These are phyloP conservation scores for Theropithecus gelada DNA, from an alignment of 2,113 vertebrate species.

Conservation along the genomic window DNA sequence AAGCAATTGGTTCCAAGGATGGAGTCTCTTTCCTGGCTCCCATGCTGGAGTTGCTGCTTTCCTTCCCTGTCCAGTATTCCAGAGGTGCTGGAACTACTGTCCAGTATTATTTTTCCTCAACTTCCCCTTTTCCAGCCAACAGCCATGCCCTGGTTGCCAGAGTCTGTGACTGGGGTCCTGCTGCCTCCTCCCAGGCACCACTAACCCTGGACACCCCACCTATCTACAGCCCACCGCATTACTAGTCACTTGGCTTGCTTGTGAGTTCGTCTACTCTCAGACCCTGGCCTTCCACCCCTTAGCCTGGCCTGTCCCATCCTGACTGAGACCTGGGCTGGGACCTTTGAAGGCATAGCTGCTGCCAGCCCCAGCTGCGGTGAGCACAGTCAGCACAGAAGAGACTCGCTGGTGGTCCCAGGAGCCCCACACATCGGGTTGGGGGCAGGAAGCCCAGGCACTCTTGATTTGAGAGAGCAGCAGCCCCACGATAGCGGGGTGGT, in stretches of 20 bases:
- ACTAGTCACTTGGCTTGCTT: not conserved
- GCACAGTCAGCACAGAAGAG: not conserved
- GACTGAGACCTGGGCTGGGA: not conserved
- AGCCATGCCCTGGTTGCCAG: not conserved
- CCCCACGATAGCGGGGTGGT: too few species aligned
- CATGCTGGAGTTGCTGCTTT: not conserved
- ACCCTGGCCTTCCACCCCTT: not conserved
- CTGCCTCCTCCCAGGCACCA: not conserved
- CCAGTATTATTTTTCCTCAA: not conserved
- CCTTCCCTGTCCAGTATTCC: not conserved
- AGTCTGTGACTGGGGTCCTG: not conserved
- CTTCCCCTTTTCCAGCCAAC: not conserved
- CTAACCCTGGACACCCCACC: not conserved
- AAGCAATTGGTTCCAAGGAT: not conserved
- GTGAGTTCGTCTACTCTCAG: not conserved
- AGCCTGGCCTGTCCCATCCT: not conserved
- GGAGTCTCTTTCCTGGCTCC: not conserved
- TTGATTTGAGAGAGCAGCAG: not conserved
- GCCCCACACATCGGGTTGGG: too few species aligned
- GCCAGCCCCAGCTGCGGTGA: not conserved
- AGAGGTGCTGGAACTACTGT: not conserved
- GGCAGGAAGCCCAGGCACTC: not conserved
- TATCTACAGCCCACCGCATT: not conserved
- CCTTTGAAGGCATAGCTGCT: not conserved
- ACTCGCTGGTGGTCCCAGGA: not conserved